Conservation (phyloP, 2,888 invertebrate genomes). For the Pedicia rivosa region DNA sequence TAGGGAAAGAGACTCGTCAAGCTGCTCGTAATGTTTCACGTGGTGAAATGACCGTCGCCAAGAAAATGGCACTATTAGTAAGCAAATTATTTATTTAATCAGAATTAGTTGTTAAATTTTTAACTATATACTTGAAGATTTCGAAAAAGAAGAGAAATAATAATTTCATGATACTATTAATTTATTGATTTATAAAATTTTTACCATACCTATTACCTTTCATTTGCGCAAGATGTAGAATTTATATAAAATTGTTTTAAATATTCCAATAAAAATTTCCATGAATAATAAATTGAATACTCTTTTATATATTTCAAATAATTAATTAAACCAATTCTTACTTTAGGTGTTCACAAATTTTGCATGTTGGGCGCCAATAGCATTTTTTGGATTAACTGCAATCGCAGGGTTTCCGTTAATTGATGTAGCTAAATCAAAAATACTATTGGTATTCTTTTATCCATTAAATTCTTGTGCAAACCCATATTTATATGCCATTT, state of each 20-base stretch:
- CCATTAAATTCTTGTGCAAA: slow-evolving; percentile 86
- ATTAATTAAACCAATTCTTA: no score
- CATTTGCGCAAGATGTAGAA: no score
- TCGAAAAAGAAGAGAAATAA: no score
- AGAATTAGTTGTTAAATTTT: no score
- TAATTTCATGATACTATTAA: no score
- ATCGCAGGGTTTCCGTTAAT: slow-evolving; percentile 70
- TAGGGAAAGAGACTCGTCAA: slow-evolving; percentile 50
- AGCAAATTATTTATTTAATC: slow-evolving; percentile 10
- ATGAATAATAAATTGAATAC: no score
- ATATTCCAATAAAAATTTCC: no score
- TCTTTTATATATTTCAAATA: no score
- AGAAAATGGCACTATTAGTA: slow-evolving; percentile 79
- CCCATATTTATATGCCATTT: slow-evolving; percentile 80
- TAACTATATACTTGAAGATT: no score
- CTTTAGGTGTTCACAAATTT: slow-evolving; percentile 64
- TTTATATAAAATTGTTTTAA: no score
- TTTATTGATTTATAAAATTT: not conserved
- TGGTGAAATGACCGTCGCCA: slow-evolving; percentile 61
- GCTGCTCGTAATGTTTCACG: slow-evolving; percentile 30
- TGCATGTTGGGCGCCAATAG: slow-evolving; percentile 74
- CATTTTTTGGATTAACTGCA: slow-evolving; percentile 77
- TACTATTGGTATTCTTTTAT: slow-evolving; percentile 77
- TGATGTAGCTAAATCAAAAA: slow-evolving; percentile 63
- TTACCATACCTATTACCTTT: not conserved